These are phyloP conservation scores for Semotilus atromaculatus DNA, from an alignment of 2,797 vertebrate species.

Conservation along the genomic window DNA sequence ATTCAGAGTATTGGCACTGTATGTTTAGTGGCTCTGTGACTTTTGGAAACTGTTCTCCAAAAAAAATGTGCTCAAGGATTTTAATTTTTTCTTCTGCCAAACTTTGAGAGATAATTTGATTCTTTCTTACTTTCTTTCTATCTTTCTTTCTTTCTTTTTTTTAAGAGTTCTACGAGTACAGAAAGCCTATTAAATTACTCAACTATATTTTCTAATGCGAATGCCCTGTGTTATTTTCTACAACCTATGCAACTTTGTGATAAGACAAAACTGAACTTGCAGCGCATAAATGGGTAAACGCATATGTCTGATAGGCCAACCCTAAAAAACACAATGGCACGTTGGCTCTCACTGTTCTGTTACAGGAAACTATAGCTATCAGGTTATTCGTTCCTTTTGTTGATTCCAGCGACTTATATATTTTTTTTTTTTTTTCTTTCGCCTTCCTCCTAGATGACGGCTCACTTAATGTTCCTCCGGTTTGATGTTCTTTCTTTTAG, in stretches of 20 bases:
- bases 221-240: constrained; percentile 40
- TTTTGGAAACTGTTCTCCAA: constrained; percentile 40
- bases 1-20: constrained; percentile 40
- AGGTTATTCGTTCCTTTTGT: not conserved
- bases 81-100: constrained; percentile 16
- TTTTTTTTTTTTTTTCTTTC: not conserved
- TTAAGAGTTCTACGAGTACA: constrained; percentile 26
- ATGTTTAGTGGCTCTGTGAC: constrained; percentile 35
- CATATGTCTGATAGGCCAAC: constrained; percentile 11
- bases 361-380: not conserved
- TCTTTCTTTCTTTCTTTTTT: not conserved
- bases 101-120: constrained; percentile 26
- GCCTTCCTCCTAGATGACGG: not conserved
- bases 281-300: constrained; percentile 28
- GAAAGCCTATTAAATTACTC: constrained; percentile 25
- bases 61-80: constrained; percentile 26
- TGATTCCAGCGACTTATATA: not conserved
- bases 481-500: constrained; percentile 1
- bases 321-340: not conserved
- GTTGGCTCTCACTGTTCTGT: constrained; percentile 7
- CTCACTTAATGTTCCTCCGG: not conserved
- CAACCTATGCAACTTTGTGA: constrained; percentile 55
- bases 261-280: constrained; percentile 20
- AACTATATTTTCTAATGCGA: constrained; percentile 19
- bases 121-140: not conserved